phyloP scores from a whole-genome alignment of 2,113 vertebrate species.

The Epinephelus lanceolatus region DNA sequence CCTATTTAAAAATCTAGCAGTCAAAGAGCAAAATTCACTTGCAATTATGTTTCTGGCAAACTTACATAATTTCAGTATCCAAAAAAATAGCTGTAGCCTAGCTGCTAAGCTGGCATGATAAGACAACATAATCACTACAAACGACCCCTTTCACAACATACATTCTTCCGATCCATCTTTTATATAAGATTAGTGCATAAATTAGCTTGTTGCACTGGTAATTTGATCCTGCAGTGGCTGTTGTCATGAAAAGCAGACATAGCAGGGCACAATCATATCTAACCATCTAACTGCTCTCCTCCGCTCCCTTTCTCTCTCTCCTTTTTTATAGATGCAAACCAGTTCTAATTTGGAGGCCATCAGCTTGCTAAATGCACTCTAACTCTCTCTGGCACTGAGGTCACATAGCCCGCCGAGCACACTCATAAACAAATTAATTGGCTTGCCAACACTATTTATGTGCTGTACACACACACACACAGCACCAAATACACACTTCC shows the following conservation, averaged over 20 bases:
- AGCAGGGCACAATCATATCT: conserved; percentile 1
- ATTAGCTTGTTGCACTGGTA: background rate
- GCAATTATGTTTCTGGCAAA: background rate
- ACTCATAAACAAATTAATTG: conserved; percentile 81
- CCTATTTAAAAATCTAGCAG: background rate
- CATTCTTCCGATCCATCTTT: background rate
- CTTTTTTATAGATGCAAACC: conserved; percentile 58
- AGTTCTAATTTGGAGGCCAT: conserved; percentile 76
- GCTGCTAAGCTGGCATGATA: background rate
- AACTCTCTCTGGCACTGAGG: conserved; percentile 71
- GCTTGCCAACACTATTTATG: conserved; percentile 71
- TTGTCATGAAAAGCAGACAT: background rate
- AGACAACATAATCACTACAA: background rate
- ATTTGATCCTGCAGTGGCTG: background rate
- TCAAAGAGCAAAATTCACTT: background rate
- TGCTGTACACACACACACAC: conserved; percentile 11
- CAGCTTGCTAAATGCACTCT: conserved; percentile 75
- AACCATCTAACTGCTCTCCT: background rate
- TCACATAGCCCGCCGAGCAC: conserved; percentile 64
- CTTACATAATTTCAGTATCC: background rate
- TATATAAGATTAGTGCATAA: background rate
- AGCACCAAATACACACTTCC: conserved; percentile 44
- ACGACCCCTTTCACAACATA: background rate
- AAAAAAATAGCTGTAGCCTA: background rate
- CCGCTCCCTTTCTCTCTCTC: background rate